A percentile compares a stretch with the other conserved stretches of the same genome.
These are phyloP conservation scores for Latrodectus elegans DNA, from an alignment of 2,888 invertebrate genomes.

Conservation along the genomic window DNA sequence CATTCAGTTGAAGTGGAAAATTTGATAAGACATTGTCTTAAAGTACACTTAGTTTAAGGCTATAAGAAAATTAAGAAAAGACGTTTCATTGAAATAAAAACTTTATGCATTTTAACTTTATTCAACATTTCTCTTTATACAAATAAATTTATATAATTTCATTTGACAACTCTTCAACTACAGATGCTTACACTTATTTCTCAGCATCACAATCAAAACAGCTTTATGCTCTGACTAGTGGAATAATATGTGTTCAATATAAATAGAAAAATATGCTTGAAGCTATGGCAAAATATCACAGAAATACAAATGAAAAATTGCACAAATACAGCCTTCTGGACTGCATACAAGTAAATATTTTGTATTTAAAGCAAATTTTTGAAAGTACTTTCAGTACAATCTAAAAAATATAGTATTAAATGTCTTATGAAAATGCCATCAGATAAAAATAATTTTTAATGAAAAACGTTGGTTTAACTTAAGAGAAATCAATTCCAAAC, in stretches of 20 bases:
- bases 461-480: background rate
- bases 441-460: background rate
- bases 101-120: background rate
- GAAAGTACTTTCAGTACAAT: background rate
- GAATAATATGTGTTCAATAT: no score
- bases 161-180: background rate
- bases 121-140: background rate
- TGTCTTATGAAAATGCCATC: no score
- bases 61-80: no score
- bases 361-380: background rate
- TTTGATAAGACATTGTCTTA: no score
- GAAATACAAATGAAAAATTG: no score
- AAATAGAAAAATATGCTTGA: no score
- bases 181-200: conserved; percentile 61
- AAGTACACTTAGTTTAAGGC: no score
- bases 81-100: no score
- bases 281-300: no score
- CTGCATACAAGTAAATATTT: background rate
- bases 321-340: background rate
- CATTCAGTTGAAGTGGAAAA: no score
- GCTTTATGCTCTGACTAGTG: no score
- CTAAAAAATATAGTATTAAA: no score
- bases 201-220: conserved; percentile 36
- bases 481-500: conserved; percentile 35
- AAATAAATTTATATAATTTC: background rate